Evolutionary conservation across 2,888 invertebrate species (phyloP), one percentile per base, ranked within the genome.

Genomic region (Lagria hirta): DNA sequence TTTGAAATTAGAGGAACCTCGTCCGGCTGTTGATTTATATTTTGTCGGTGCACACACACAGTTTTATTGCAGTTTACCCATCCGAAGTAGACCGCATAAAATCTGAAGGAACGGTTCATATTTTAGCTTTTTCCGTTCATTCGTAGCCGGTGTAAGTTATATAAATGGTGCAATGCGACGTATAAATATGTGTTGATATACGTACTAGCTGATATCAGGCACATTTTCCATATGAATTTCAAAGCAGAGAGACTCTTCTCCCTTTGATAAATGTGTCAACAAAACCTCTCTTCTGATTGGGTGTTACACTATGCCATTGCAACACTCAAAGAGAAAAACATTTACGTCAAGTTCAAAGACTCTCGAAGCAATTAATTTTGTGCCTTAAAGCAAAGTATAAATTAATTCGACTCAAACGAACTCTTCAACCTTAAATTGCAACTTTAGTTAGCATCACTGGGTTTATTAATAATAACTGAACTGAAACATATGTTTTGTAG

Each of bases 181-280:
- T 51, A 56, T 56, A 56, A 56, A 56, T 54, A 56, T 51, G 48
- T 50, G 52, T 47, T 52, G 52, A 56, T 52, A 36, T 26, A 43
- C 30, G 51, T 43, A 38, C 46, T 44, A 46, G 44, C 43, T 50
- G 28, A 24, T 50, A 50, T 50, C 48, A 30, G 18, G 42, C 43
- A 47, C 54, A 40, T 54, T 54, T 51, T 52, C 47, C 52, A 51
- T 52, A 48, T 51, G 54, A 51, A 54, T 49, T 51, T 44, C 49
- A 41, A 44, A 42, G 32, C 30, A 33, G 35, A 47, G 47, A 46
- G 24, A 6, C 46, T 48, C 49, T 46, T 52, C 43, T 40, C 36
- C 37, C 33, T n/a, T 48, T 45, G 34, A 34, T 33, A 37, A 11
- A 30, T 20, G 12, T 21, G 21, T n/a, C n/a, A n/a, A n/a, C n/a